Percentiles rank a stretch among this genome's conserved stretches.
phyloP scores from a whole-genome alignment of 64 coral and sea anemone genomes.

The Montipora foliosa region DNA sequence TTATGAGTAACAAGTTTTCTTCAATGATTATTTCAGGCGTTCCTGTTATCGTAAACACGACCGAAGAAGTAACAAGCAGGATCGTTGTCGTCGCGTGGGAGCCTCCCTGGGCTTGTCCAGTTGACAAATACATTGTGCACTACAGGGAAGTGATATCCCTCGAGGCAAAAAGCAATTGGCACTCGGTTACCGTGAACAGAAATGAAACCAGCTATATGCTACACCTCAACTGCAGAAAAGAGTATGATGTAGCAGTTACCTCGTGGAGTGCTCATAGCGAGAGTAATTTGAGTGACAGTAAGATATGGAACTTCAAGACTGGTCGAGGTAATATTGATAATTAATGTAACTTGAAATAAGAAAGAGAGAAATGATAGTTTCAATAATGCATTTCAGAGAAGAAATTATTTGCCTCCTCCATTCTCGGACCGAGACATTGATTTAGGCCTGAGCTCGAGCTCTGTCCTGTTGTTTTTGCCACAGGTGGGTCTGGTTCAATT shows the following conservation, averaged over 20 bases:
- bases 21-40: not conserved
- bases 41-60: not conserved
- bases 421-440: no score
- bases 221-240: not conserved
- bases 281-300: conserved; percentile 4
- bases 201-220: not conserved
- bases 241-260: not conserved
- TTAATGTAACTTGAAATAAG: no score
- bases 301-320: conserved; percentile 9
- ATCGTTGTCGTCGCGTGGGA: not conserved
- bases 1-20: no score
- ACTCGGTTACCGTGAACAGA: not conserved
- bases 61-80: not conserved
- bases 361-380: no score
- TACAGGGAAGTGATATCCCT: not conserved
- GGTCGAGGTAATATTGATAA: no score
- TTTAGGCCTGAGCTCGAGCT: no score
- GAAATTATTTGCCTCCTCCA: no score
- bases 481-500: no score
- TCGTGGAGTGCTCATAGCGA: not conserved
- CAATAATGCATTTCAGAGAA: no score
- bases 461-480: no score
- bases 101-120: not conserved
- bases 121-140: not conserved
- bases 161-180: not conserved